phyloP scores from a whole-genome alignment of 2,797 vertebrate genomes.

The Macroramphosus scolopax region DNA sequence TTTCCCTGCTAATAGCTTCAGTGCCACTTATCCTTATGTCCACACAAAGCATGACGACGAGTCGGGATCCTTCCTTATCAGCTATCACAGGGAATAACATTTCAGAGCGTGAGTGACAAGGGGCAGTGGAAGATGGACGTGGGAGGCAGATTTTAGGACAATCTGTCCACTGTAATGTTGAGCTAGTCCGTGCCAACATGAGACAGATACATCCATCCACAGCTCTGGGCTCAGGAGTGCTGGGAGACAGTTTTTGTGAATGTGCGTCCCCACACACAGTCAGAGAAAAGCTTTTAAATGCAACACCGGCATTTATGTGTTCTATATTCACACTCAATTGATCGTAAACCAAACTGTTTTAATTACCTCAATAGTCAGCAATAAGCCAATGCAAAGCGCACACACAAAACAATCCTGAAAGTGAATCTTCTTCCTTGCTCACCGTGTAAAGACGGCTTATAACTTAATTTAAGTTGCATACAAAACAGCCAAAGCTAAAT shows the following conservation, averaged over 20 bases:
- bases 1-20: slow-evolving; percentile 22
- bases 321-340: neutral
- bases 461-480: too few species aligned
- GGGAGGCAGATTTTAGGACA: slow-evolving; percentile 33
- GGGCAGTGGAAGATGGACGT: slow-evolving; percentile 20
- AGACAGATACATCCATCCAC: slow-evolving; percentile 18
- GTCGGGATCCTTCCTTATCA: slow-evolving; percentile 8
- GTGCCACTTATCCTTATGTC: slow-evolving; percentile 26
- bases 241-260: slow-evolving; percentile 34
- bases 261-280: slow-evolving; percentile 50
- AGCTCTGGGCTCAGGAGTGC: slow-evolving; percentile 14
- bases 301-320: slow-evolving; percentile 3
- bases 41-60: slow-evolving; percentile 4
- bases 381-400: too few species aligned
- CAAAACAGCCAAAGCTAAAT: too few species aligned
- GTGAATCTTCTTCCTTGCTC: too few species aligned
- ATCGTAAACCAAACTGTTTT: slow-evolving; percentile 1
- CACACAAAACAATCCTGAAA: too few species aligned
- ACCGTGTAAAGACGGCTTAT: too few species aligned
- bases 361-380: neutral
- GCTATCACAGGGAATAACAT: slow-evolving; percentile 13
- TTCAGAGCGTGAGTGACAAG: slow-evolving; percentile 41
- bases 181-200: slow-evolving; percentile 23
- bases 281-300: slow-evolving; percentile 18
- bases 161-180: slow-evolving; percentile 30